Base-by-base conservation (phyloP, 2,797 vertebrate genomes). In the Chaenodraco wilsoni region DNA sequence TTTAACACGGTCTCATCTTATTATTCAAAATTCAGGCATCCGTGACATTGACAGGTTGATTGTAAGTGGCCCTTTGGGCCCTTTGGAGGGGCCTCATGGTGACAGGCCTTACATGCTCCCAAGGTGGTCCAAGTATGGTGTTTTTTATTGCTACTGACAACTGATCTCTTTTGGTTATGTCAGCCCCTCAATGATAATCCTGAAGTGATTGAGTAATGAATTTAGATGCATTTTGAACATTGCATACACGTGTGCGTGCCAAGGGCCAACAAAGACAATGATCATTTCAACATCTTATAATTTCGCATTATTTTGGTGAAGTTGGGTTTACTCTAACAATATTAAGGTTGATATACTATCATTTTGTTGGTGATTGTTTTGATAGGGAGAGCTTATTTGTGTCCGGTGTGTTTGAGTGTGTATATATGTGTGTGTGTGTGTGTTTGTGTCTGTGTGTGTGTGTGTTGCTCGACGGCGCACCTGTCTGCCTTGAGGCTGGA, bases 401-500 rank as follows among this genome's bases (percentile, higher is more conserved):
- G 43, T 70, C 40, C 77, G 31, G 58, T 49, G 37, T 64, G 57
- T 63, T 41, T 68, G 58, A 57, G 56, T 61, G 44, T 58, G 66
- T 23, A 48, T 48, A 50, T 65, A 69, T 61, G 65, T 66, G 63
- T 61, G 65, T 72, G 50, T 67, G 57, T 70, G 52, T 65, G 68
- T 19, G 72, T 64, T 65, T 66, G 63, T 61, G 65, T 70, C 40
- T 79, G 37, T 51, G 51, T 65, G 56, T 74, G 50, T 70, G 72
- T 76, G 76, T 74, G 64, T 73, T 70, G 56, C 65, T 86, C 9
- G 37, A 79, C 37, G 45, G 88, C 78, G 85, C 94, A 95, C 94
- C 94, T 95, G 94, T 94, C 93, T 93, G 92, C 94, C 94, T 91
- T 40, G 72, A 88, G 94, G 94, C 93, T 84, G 88, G 61, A 82